Conservation (phyloP, 92 coral and sea anemone species). For the Nematostella vectensis region DNA sequence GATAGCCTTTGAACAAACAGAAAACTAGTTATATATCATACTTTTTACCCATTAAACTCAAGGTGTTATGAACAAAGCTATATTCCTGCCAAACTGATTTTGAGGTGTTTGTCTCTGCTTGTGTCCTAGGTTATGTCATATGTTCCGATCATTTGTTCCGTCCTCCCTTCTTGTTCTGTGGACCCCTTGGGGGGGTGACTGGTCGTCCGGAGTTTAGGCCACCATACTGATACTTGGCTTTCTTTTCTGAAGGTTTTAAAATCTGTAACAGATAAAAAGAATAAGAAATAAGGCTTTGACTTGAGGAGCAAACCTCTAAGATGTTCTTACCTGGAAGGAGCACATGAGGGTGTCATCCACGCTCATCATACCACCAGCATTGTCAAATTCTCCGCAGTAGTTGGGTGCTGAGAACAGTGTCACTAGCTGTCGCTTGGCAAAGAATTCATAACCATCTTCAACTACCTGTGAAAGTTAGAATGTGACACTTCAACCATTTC, state of each 20-base stretch:
- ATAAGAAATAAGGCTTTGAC: too few relatives aligned
- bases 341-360: constrained; percentile 98
- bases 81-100: too few relatives aligned
- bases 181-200: constrained; percentile 94
- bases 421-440: constrained; percentile 95
- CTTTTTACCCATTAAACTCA: too few relatives aligned
- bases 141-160: too few relatives aligned
- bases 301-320: too few relatives aligned
- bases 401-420: constrained; percentile 98
- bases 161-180: constrained; percentile 87
- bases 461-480: constrained; percentile 64
- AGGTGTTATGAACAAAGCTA: too few relatives aligned
- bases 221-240: constrained; percentile 98
- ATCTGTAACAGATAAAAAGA: constrained; percentile 36
- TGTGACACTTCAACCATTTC: too few relatives aligned
- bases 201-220: constrained; percentile 97
- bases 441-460: constrained; percentile 98
- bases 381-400: constrained; percentile 97
- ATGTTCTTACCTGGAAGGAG: constrained; percentile 78
- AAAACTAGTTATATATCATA: too few relatives aligned
- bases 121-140: too few relatives aligned
- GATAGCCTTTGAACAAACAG: too few relatives aligned
- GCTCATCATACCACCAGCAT: constrained; percentile 99
- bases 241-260: constrained; percentile 95
- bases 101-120: too few relatives aligned